A percentile compares a stretch with the other conserved stretches of the same genome.
Conservation (phyloP, 1,140 invertebrate species). For the Penaeus indicus region DNA sequence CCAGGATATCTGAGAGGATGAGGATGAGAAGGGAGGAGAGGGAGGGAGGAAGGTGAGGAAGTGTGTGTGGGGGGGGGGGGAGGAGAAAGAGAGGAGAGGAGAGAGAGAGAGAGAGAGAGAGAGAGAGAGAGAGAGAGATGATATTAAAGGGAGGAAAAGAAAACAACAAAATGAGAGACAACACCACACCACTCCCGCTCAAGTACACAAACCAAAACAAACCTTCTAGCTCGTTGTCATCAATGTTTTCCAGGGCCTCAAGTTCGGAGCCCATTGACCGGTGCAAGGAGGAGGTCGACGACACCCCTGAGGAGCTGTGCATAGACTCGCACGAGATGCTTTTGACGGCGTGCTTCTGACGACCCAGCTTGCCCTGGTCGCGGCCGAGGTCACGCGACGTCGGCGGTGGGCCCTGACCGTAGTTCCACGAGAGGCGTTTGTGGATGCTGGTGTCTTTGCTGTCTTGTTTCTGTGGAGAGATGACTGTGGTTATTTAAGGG, state of each 20-base stretch:
- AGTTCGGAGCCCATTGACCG: slow-evolving; percentile 70
- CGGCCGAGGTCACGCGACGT: slow-evolving; percentile 45
- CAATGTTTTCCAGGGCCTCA: slow-evolving; percentile 66
- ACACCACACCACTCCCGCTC: not conserved
- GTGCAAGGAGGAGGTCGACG: slow-evolving; percentile 73
- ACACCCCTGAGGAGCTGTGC: slow-evolving; percentile 74
- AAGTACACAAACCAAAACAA: not conserved
- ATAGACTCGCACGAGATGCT: slow-evolving; percentile 71
- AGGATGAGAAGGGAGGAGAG: too few relatives aligned
- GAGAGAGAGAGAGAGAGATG: not conserved
- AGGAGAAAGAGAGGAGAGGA: too few relatives aligned
- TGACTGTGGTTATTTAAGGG: too few relatives aligned
- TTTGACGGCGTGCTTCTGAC: slow-evolving; percentile 61
- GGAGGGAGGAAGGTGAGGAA: too few relatives aligned
- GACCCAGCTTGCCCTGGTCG: slow-evolving; percentile 37
- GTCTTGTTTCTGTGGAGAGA: slow-evolving; percentile 72
- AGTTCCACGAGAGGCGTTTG: slow-evolving; percentile 79
- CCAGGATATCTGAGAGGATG: too few relatives aligned
- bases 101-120: too few relatives aligned
- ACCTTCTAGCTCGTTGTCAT: slow-evolving; percentile 63
- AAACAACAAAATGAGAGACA: slow-evolving; percentile 1
- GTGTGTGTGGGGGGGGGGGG: too few relatives aligned
- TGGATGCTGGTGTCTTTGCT: slow-evolving; percentile 75
- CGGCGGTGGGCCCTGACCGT: slow-evolving; percentile 70
- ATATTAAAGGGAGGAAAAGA: not conserved